Evolutionary conservation across 2,797 vertebrate genomes (phyloP).

Genomic region (Sandelia bainsii): DNA sequence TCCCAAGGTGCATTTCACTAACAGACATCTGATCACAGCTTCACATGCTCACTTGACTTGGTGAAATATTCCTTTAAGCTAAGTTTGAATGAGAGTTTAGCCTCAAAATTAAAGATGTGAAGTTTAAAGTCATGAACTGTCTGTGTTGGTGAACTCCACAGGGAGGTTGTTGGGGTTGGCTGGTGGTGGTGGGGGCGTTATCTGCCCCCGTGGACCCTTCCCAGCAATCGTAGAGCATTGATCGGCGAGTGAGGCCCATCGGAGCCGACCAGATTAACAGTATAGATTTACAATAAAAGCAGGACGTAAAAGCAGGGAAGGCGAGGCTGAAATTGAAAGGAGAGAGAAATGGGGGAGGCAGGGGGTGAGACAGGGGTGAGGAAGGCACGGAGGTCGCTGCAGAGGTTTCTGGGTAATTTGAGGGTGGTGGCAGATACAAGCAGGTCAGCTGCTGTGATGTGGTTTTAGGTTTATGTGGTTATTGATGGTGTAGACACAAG

Average conservation of each 20-base stretch:
- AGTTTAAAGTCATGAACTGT: background rate
- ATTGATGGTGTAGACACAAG: conserved; percentile 21
- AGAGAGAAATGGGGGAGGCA: conserved; percentile 6
- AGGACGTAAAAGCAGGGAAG: conserved; percentile 84
- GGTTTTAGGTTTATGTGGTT: conserved; percentile 41
- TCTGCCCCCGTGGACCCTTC: conserved; percentile 81
- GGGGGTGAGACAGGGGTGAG: conserved; percentile 9
- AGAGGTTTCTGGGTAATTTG: conserved; percentile 58
- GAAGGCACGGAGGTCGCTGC: conserved; percentile 20
- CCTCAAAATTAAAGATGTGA: background rate
- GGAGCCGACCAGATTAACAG: conserved; percentile 85
- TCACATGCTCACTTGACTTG: background rate
- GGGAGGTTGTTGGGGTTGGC: conserved; percentile 17
- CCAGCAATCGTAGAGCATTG: conserved; percentile 82
- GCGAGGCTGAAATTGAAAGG: conserved; percentile 75
- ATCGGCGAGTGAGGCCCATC: conserved; percentile 77
- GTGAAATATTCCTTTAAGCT: background rate
- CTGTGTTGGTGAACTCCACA: conserved; percentile 26
- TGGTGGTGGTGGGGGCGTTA: conserved; percentile 56
- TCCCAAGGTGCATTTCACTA: conserved; percentile 11
- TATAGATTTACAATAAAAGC: conserved; percentile 89
- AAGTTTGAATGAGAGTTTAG: background rate
- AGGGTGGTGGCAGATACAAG: conserved; percentile 17
- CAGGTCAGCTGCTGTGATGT: conserved; percentile 34
- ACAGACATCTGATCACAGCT: background rate